Evolutionary conservation across 2,113 vertebrate species (phyloP), one percentile per base, ranked within the genome.

Genomic region (Oncorhynchus mykiss): DNA sequence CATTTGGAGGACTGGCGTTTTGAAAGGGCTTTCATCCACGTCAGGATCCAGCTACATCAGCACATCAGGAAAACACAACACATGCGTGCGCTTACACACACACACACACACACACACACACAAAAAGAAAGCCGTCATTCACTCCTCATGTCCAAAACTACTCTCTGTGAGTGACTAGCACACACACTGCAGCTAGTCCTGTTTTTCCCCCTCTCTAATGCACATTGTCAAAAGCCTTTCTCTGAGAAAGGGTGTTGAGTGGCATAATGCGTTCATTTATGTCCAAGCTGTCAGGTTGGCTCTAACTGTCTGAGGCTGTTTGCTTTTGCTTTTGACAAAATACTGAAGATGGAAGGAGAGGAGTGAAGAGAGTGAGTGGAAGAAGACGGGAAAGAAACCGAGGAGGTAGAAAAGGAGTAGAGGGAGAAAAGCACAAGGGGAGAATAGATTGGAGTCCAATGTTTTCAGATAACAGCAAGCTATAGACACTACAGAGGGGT

Each of bases 41-140:
- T 29, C 20, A 2, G 9, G 48, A 67, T 54, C 78, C 31, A 78
- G 68, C 24, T 27, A 49, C 82, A 73, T 81, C 68, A 78, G 24
- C 45, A 78, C 54, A 77, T 72, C n/a, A 68, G 20, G 65, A 64
- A 73, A 57, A 25, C 65, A 1, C 65, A 25, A 25, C 65, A 25
- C 65, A 2, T 13, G 27, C 3, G 13, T 5, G 2, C 31, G 12
- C 67, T 13, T 27, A 45, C 65, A 29, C 14, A 29, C 65, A 27
- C 27, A 27, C 27, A 27, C 27, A 27, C 27, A 27, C 27, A 27
- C 27, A 27, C 54, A 78, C 65, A 29, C 14, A 29, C 65, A 2
- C 27, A 9, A 11, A 45, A 45, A 45, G 9, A 45, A 45, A 45
- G 8, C 39, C 11, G 39, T 45, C 8, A 45, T 45, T 11, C 9